Base-by-base conservation (phyloP, 2,113 vertebrate species). In the Cyprinodon variegatus region DNA sequence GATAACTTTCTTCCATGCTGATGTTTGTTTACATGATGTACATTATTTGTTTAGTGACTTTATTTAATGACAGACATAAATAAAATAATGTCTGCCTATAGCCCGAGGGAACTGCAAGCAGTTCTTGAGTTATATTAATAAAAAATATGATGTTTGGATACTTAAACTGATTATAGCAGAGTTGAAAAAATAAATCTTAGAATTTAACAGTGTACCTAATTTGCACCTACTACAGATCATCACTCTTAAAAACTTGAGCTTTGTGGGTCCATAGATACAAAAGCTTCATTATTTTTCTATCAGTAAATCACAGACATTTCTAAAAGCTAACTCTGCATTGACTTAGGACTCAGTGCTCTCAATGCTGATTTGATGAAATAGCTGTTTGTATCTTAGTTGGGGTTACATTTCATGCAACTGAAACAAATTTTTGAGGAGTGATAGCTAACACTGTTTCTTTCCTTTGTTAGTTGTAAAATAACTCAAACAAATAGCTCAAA, bases 21-120 rank as follows among this genome's bases (percentile, higher is more conserved):
- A 66, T 78, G 72, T 83, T 85, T 81, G 73, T 83, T 90, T 85
- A 80, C 65, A 81, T 80, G 60, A 87, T 89, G 72, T 86, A 78
- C 71, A 79, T 85, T 83, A 90, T 87, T 86, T 86, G 85, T 88
- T 82, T 81, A 68, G 61, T 67, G 76, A 68, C 50, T 78, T 83
- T 77, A 50, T 74, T 64, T 63, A 82, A 84, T 79, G 85, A 78
- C 62, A 82, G 62, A 79, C 59, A 86, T 69, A 74, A 61, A 86
- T 83, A 76, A 83, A 72, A 29, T 72, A 4, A 11, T 71, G 70
- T 78, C 82, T 87, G 67, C 65, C 50, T 82, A 80, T 78, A 68
- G 77, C 65, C 78, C 65, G 72, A 74, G 59, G 78, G 76, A 85
- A 70, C 72, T 6, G 0, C 46, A 83, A 65, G 43, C 40, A 77